A percentile compares a stretch with the other conserved stretches of the same genome.
These are phyloP conservation scores for Venustoraphidia nigricollis DNA, from an alignment of 2,888 invertebrate genomes.

Conservation along the genomic window DNA sequence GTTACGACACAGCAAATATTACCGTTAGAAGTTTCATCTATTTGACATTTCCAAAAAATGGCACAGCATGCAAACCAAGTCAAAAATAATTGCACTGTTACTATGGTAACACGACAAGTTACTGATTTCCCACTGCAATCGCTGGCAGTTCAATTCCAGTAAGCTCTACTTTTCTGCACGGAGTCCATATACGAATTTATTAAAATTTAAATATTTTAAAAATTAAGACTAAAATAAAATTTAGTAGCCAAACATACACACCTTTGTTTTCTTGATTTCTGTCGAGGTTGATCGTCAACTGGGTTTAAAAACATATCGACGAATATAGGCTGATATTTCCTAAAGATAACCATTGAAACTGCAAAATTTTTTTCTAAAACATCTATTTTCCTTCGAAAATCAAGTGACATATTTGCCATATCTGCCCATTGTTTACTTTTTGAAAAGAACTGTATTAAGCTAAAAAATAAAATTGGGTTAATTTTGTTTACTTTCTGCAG, in stretches of 20 bases:
- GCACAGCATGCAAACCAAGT: too few relatives aligned
- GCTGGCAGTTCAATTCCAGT: too few relatives aligned
- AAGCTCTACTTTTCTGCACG: too few relatives aligned
- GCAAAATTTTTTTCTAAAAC: slow-evolving; percentile 80
- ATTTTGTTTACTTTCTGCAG: neutral
- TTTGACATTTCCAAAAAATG: too few relatives aligned
- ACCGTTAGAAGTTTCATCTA: too few relatives aligned
- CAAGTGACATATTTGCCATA: slow-evolving; percentile 76
- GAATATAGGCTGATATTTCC: slow-evolving; percentile 82
- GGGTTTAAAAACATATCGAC: slow-evolving; percentile 69
- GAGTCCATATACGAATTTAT: too few relatives aligned
- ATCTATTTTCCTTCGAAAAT: slow-evolving; percentile 69
- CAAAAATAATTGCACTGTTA: too few relatives aligned
- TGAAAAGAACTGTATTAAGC: slow-evolving; percentile 83
- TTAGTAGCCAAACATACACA: slow-evolving; percentile 20
- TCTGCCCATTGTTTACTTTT: slow-evolving; percentile 93
- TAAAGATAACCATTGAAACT: slow-evolving; percentile 86
- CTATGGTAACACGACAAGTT: too few relatives aligned
- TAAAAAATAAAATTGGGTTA: slow-evolving; percentile 27
- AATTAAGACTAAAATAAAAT: neutral
- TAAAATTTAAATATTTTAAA: neutral
- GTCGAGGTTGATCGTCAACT: slow-evolving; percentile 35
- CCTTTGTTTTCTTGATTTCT: slow-evolving; percentile 45
- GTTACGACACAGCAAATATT: too few relatives aligned
- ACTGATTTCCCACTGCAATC: too few relatives aligned